Percentiles rank a stretch among this genome's conserved stretches.
These are phyloP conservation scores for Eilema caniola DNA, from an alignment of 2,888 invertebrate genomes.

Conservation along the genomic window DNA sequence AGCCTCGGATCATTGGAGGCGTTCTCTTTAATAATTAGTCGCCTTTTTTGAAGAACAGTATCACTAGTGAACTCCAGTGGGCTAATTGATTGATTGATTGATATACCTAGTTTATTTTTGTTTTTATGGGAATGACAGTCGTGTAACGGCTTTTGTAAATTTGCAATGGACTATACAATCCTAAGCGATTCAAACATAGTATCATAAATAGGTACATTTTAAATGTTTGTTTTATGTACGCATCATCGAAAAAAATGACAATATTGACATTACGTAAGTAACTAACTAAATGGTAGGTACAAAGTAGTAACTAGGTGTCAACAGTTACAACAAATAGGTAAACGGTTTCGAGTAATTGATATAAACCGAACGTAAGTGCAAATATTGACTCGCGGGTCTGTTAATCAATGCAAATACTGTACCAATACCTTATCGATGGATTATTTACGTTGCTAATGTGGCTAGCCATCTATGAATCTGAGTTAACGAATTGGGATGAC, in stretches of 20 bases:
- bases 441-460: slow-evolving; percentile 12
- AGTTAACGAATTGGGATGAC: background rate
- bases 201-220: no score
- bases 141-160: no score
- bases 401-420: slow-evolving; percentile 11
- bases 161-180: no score
- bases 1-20: no score
- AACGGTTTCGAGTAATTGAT: slow-evolving; percentile 1
- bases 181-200: no score
- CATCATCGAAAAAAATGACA: slow-evolving; percentile 9
- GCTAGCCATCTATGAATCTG: slow-evolving; percentile 16
- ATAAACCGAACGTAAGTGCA: background rate
- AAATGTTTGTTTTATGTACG: background rate
- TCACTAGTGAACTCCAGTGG: no score
- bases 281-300: no score
- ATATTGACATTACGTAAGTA: slow-evolving; percentile 6
- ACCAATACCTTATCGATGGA: slow-evolving; percentile 2
- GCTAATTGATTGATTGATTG: no score
- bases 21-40: no score
- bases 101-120: no score
- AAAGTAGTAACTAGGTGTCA: slow-evolving; percentile 13
- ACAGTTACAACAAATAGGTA: slow-evolving; percentile 2
- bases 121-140: no score
- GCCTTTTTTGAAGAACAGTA: no score
- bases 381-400: background rate